These are phyloP conservation scores for Malurus leucopterus DNA, from an alignment of 2,797 vertebrate genomes.

Conservation along the genomic window DNA sequence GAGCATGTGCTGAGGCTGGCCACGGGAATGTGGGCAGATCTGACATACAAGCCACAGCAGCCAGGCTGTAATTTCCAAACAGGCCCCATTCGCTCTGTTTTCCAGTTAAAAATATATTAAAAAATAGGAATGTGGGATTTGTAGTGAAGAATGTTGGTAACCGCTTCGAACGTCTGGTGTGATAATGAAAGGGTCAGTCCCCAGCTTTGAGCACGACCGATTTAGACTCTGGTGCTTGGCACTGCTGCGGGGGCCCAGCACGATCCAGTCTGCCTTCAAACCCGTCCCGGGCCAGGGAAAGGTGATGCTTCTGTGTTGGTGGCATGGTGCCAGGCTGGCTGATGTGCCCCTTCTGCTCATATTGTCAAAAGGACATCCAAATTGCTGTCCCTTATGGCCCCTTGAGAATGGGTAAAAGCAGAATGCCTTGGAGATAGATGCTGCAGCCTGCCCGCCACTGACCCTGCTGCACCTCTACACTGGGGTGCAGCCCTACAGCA, in stretches of 20 bases:
- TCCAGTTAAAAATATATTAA: slow-evolving; percentile 74
- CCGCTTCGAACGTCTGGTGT: slow-evolving; percentile 63
- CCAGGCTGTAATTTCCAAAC: slow-evolving; percentile 70
- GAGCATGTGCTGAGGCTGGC: slow-evolving; percentile 69
- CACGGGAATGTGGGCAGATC: slow-evolving; percentile 72
- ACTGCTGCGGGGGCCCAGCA: background rate
- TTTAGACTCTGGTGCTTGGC: slow-evolving; percentile 62
- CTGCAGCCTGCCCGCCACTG: background rate
- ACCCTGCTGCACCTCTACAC: background rate
- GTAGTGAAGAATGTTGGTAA: slow-evolving; percentile 61
- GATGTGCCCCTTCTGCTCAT: background rate
- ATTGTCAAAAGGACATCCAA: background rate
- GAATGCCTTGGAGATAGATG: background rate
- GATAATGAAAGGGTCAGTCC: slow-evolving; percentile 69
- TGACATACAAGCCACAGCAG: slow-evolving; percentile 67
- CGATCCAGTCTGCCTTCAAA: background rate
- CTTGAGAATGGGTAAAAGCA: background rate
- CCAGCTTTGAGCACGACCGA: slow-evolving; percentile 55
- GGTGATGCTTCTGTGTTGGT: background rate
- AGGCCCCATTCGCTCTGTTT: slow-evolving; percentile 49
- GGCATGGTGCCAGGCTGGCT: rapidly evolving
- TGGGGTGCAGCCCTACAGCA: background rate
- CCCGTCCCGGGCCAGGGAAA: background rate
- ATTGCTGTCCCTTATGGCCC: background rate
- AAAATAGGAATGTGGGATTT: slow-evolving; percentile 66